phyloP scores from a whole-genome alignment of 2,113 vertebrate genomes.

The Zosterops pallidus region DNA sequence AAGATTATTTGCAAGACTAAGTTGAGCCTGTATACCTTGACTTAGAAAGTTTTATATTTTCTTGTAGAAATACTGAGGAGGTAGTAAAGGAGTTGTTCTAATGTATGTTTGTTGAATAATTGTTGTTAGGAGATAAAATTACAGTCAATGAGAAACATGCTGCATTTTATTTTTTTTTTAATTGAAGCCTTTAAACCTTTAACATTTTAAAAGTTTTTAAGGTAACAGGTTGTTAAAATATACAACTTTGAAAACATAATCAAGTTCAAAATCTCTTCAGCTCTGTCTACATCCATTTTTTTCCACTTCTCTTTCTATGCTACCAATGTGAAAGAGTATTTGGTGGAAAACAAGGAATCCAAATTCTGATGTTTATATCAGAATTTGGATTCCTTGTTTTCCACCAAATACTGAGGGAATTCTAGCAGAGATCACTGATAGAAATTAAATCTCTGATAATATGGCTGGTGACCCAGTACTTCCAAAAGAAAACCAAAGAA shows the following conservation, averaged over 20 bases:
- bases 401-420: neutral
- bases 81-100: neutral
- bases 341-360: neutral
- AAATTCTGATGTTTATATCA: neutral
- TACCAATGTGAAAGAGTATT: neutral
- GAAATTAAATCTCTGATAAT: neutral
- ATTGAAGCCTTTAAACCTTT: neutral
- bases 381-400: no score
- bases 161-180: neutral
- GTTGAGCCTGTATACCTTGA: conserved; percentile 31
- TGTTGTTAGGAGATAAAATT: neutral
- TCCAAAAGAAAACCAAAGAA: neutral
- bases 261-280: neutral
- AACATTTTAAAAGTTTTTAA: neutral
- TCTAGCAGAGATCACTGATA: neutral
- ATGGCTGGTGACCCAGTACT: neutral
- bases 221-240: neutral
- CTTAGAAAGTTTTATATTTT: conserved; percentile 17
- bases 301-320: neutral
- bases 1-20: conserved; percentile 68
- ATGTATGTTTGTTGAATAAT: neutral
- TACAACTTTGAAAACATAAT: neutral
- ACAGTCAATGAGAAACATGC: neutral
- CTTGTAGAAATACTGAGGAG: neutral
- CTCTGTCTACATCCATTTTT: neutral